A percentile compares a stretch with the other conserved stretches of the same genome.
phyloP scores from a whole-genome alignment of 2,113 vertebrate species.

The Aplodontia rufa region DNA sequence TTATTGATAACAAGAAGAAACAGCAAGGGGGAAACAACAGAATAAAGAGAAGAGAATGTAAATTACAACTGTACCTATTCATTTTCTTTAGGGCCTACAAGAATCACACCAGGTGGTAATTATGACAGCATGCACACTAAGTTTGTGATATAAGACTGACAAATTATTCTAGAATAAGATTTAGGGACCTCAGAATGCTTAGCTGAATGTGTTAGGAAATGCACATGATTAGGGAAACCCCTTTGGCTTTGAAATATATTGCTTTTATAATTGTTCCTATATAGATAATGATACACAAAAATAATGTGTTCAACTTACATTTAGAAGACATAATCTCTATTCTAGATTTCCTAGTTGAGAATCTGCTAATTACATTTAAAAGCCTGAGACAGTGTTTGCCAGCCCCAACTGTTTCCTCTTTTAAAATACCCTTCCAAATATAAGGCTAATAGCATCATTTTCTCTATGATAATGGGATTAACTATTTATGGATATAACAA shows the following conservation, averaged over 20 bases:
- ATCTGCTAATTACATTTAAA: conserved; percentile 65
- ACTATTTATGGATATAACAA: conserved; percentile 32
- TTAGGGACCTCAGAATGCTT: conserved; percentile 5
- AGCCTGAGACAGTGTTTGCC: conserved; percentile 7
- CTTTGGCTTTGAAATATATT: conserved; percentile 51
- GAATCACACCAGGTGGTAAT: conserved; percentile 34
- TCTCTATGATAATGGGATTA: conserved; percentile 55
- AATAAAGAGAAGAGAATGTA: neutral
- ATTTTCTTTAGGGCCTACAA: conserved; percentile 60
- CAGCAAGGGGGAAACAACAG: neutral
- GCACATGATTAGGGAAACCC: conserved; percentile 34
- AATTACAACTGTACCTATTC: conserved; percentile 56
- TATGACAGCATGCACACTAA: conserved; percentile 42
- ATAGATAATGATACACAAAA: conserved; percentile 1
- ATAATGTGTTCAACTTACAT: conserved; percentile 38
- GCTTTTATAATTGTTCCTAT: conserved; percentile 24
- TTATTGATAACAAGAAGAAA: conserved; percentile 44
- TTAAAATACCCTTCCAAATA: conserved; percentile 61
- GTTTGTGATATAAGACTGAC: conserved; percentile 49
- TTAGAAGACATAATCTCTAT: conserved; percentile 44
- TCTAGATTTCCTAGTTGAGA: conserved; percentile 44
- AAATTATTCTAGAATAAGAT: conserved; percentile 47
- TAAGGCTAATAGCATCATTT: conserved; percentile 64
- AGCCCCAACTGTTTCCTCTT: neutral
- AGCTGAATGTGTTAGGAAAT: conserved; percentile 44